Conservation (phyloP, 2,888 invertebrate species). For the Sinopyrophorus schimmeli region DNA sequence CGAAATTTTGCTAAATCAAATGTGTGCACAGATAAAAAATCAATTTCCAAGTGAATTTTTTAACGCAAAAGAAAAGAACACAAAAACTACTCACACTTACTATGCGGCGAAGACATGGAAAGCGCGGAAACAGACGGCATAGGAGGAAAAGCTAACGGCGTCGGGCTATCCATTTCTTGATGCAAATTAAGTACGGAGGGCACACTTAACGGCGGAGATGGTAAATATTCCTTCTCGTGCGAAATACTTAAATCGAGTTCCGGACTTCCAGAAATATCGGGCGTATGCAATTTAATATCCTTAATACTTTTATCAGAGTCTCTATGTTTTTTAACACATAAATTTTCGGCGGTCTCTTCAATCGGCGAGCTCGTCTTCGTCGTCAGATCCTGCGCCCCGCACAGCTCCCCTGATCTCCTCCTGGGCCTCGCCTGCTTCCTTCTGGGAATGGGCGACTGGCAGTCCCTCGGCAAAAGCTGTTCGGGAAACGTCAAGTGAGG, state of each 20-base stretch:
- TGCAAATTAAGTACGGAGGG: slow-evolving; percentile 60
- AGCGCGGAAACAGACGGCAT: slow-evolving; percentile 75
- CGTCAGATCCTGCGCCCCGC: slow-evolving; percentile 63
- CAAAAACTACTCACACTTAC: slow-evolving; percentile 61
- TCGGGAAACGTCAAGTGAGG: slow-evolving; percentile 54
- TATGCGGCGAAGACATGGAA: slow-evolving; percentile 81
- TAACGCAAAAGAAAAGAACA: slow-evolving; percentile 1
- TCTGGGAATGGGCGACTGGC: slow-evolving; percentile 79
- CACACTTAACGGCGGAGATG: slow-evolving; percentile 59
- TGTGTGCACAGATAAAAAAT: no score
- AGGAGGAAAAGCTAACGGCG: slow-evolving; percentile 71
- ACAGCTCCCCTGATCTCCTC: slow-evolving; percentile 77
- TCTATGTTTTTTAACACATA: slow-evolving; percentile 63
- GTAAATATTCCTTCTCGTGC: slow-evolving; percentile 53
- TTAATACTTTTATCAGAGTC: slow-evolving; percentile 45
- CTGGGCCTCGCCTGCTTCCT: slow-evolving; percentile 85
- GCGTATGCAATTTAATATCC: slow-evolving; percentile 17
- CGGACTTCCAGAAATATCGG: slow-evolving; percentile 45
- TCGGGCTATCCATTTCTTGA: slow-evolving; percentile 53
- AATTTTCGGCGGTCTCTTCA: slow-evolving; percentile 60
- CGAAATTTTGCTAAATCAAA: no score
- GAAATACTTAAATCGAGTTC: slow-evolving; percentile 51
- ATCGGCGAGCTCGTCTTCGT: slow-evolving; percentile 36
- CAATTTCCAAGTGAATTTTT: no score
- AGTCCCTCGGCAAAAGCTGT: slow-evolving; percentile 53